A percentile compares a stretch with the other conserved stretches of the same genome.
Conservation (phyloP, 2,113 vertebrate species). For the Poicephalus meyeri region DNA sequence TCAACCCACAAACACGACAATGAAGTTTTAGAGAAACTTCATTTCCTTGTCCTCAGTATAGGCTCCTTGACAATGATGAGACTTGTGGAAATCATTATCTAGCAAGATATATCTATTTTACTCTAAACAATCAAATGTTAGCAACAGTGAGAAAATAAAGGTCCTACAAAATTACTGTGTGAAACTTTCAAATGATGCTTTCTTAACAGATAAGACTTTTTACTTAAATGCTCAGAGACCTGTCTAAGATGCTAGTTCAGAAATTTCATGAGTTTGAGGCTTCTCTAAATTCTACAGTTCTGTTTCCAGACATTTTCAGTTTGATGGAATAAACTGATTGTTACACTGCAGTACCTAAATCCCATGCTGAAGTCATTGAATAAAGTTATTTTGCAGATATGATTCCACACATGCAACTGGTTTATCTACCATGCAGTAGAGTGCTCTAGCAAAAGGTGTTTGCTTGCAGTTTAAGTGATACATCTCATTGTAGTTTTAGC, state of each 20-base stretch:
- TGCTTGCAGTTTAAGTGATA: neutral
- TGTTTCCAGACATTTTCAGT: neutral
- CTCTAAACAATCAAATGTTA: neutral
- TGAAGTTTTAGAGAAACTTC: neutral
- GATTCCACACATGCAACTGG: neutral
- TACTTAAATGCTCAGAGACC: neutral
- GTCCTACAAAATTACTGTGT: neutral
- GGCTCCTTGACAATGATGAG: neutral
- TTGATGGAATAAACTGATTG: neutral
- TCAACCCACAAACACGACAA: neutral
- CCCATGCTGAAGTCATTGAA: neutral
- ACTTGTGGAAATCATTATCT: neutral
- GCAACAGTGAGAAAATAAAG: neutral
- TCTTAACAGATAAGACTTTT: neutral
- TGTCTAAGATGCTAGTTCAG: neutral
- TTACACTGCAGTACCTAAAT: neutral
- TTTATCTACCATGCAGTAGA: neutral
- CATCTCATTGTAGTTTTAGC: neutral
- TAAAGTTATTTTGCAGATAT: neutral
- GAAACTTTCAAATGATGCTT: neutral
- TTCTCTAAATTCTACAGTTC: neutral
- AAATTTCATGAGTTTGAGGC: neutral
- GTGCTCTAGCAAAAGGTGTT: neutral
- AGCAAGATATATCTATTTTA: neutral
- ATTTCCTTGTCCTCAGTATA: neutral